Base-by-base conservation (phyloP, 1,140 invertebrate species). In the Hirudo medicinalis region DNA sequence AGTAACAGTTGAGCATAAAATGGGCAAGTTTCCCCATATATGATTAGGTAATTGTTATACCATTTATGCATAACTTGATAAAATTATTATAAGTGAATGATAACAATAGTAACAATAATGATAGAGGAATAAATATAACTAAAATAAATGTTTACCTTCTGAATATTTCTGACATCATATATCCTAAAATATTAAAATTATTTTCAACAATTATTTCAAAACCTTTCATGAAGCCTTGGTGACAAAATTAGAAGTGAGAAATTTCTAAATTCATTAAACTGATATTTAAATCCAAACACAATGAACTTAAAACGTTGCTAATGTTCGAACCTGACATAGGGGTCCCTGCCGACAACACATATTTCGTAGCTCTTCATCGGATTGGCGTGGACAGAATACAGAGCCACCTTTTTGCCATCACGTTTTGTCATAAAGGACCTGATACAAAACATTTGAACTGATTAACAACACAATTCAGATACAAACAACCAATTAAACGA, bases 301-400 rank as follows among this genome's bases (percentile, higher is more conserved):
- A 36, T 36, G 32, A 36, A 36, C 32, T 3, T 36, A 36, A 36
- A 36, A 36, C 6, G 6, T 36, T 6, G 6, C 2, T 36, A 36
- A 36, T 36, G 25, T 22, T n/a, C 49, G 8, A 54, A 70, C 69
- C 69, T 70, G 6, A 70, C 49, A 25, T 70, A 70, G 2, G 29
- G 82, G 78, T 86, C 85, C 72, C 84, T 77, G 25, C 93, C 93
- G 68, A 88, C 86, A 40, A 96, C 86, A 78, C 89, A 89, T 81
- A 94, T 90, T 83, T 94, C 87, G 71, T 87, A 82, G 17, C 85
- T 83, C 73, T 89, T 87, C 63, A 87, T 82, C 13, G 92, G 92
- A 85, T 97, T 89, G 43, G 86, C 87, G 75, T 89, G 84, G 77
- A 97, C 89, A 78, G 90, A 92, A 82, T 92, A 95, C 60, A 97